A percentile compares a stretch with the other conserved stretches of the same genome.
phyloP scores from a whole-genome alignment of 1,140 invertebrate species.

The Drosophila funebris region DNA sequence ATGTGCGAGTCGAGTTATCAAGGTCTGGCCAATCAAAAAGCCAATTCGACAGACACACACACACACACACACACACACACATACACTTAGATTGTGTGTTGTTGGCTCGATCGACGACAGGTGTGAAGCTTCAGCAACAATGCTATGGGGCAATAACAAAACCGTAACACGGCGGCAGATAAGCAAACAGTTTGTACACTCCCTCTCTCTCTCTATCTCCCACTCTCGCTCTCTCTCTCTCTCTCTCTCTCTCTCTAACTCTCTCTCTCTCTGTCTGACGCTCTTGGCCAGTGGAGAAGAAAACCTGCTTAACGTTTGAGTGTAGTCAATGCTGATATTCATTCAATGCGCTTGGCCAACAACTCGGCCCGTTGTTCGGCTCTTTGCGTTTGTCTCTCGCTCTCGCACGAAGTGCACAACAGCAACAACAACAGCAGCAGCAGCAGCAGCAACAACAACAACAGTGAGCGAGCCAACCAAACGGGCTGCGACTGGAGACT shows the following conservation, averaged over 20 bases:
- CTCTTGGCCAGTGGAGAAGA: constrained; percentile 2
- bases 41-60: constrained; percentile 49
- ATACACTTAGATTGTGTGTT: constrained; percentile 9
- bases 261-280: not conserved
- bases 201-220: not conserved
- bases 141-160: constrained; percentile 55
- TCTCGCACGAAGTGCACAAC: constrained; percentile 19
- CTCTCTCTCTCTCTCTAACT: not conserved
- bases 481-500: constrained; percentile 18
- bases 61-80: constrained; percentile 41
- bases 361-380: constrained; percentile 26
- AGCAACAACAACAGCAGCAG: too few relatives aligned
- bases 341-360: constrained; percentile 66
- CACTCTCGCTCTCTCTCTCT: not conserved
- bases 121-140: constrained; percentile 65
- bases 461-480: constrained; percentile 23
- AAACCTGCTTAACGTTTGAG: constrained; percentile 58
- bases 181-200: constrained; percentile 24
- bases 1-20: constrained; percentile 56
- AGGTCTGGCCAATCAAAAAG: constrained; percentile 81
- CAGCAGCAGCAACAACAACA: too few relatives aligned
- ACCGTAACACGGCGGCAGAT: constrained; percentile 67
- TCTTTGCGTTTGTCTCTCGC: not conserved
- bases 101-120: constrained; percentile 47
- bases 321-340: constrained; percentile 58